phyloP scores from a whole-genome alignment of 2,113 vertebrate genomes.

The Urocynchramus pylzowi region DNA sequence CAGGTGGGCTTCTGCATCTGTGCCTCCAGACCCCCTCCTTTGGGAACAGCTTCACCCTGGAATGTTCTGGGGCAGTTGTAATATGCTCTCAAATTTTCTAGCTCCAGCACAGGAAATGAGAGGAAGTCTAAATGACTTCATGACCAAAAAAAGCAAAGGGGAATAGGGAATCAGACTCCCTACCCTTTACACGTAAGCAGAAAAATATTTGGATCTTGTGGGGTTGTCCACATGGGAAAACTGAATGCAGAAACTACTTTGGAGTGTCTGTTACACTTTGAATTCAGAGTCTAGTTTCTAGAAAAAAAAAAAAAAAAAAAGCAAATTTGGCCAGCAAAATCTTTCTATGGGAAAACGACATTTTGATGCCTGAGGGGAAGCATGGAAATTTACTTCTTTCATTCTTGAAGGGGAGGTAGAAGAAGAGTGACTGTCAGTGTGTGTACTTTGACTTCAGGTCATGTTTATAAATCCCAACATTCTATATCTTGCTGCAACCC shows the following conservation, averaged over 20 bases:
- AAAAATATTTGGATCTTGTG: slow-evolving; percentile 31
- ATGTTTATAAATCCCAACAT: not conserved
- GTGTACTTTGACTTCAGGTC: not conserved
- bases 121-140: not conserved
- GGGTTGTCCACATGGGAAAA: not conserved
- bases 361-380: not conserved
- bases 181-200: not conserved
- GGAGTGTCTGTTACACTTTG: not conserved
- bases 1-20: slow-evolving; percentile 72
- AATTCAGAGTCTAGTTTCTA: not conserved
- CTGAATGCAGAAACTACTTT: not conserved
- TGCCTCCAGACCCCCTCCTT: not conserved
- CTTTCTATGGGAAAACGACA: not conserved
- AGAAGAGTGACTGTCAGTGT: not conserved
- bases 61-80: not conserved
- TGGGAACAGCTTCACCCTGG: not conserved
- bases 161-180: not conserved
- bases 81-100: not conserved
- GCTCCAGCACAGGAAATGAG: slow-evolving; percentile 26
- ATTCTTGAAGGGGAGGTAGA: not conserved
- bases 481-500: not conserved
- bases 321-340: not conserved
- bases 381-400: not conserved
- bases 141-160: slow-evolving; percentile 28
- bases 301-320: not conserved